phyloP scores from a whole-genome alignment of 2,888 invertebrate genomes.

The Melipona bicolor region DNA sequence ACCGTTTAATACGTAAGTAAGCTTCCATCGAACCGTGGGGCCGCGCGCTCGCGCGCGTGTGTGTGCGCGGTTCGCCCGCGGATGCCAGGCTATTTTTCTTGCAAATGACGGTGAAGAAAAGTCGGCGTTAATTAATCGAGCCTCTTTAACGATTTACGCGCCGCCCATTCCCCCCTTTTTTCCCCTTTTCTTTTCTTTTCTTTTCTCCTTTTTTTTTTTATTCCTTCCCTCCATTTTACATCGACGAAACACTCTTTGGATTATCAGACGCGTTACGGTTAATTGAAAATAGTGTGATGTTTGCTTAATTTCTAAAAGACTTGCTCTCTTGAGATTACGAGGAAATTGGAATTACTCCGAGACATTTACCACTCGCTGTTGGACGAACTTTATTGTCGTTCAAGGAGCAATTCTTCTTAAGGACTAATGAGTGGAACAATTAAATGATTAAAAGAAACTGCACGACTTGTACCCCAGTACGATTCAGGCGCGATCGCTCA shows the following conservation, averaged over 20 bases:
- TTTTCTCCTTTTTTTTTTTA: background rate
- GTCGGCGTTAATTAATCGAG: slow-evolving; percentile 37
- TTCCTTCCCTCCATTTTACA: background rate
- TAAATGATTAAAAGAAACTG: too few relatives aligned
- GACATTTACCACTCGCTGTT: background rate
- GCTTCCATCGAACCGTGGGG: slow-evolving; percentile 18
- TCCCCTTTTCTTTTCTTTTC: background rate
- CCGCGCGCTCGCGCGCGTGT: too few relatives aligned
- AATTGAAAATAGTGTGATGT: background rate
- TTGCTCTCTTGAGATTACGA: background rate
- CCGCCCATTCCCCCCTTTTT: too few relatives aligned
- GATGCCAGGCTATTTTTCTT: slow-evolving; percentile 25
- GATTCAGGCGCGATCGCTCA: too few relatives aligned
- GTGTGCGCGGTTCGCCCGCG: background rate
- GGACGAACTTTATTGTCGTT: background rate
- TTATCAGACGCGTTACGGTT: background rate
- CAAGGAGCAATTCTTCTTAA: background rate
- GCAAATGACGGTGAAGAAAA: slow-evolving; percentile 21
- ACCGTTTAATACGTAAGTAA: slow-evolving; percentile 50
- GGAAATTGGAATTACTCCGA: too few relatives aligned
- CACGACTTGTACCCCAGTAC: too few relatives aligned
- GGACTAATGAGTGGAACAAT: too few relatives aligned
- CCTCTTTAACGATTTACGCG: slow-evolving; percentile 4
- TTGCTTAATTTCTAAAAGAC: background rate
- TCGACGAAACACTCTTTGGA: background rate